Percentiles rank a stretch among this genome's conserved stretches.
These are phyloP conservation scores for Bubalus kerabau DNA, from an alignment of 2,113 vertebrate genomes.

Conservation along the genomic window DNA sequence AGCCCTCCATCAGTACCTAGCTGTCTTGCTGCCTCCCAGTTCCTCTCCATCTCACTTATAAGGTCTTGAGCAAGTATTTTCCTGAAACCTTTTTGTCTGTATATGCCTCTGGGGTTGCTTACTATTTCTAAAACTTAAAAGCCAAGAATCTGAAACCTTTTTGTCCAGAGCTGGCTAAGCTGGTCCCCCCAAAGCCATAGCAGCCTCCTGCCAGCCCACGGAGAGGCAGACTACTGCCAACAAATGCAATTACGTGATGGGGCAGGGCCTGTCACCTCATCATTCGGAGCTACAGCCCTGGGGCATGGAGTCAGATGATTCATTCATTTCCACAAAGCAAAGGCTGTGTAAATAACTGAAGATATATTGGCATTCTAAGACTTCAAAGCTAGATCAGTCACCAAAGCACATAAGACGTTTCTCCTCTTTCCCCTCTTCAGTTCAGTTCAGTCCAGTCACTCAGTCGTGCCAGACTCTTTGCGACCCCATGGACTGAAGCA, in stretches of 20 bases:
- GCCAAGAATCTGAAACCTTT: neutral
- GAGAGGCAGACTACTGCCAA: neutral
- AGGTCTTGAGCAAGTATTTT: neutral
- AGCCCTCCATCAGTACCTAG: neutral
- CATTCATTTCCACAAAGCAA: neutral
- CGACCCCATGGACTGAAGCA: neutral
- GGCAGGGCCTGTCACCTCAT: neutral
- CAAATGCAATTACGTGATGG: rapidly evolving
- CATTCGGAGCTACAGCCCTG: neutral
- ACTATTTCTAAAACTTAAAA: neutral
- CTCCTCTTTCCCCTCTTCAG: neutral
- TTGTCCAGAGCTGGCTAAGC: neutral
- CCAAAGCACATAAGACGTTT: neutral
- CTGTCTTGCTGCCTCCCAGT: neutral
- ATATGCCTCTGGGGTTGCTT: neutral
- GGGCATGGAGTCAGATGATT: neutral
- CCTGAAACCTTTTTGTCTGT: neutral
- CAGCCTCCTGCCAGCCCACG: rapidly evolving
- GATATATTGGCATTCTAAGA: neutral
- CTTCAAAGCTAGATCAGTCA: neutral
- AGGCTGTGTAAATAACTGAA: neutral
- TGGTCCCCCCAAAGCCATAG: too few species aligned
- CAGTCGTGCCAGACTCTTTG: neutral
- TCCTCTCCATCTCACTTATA: neutral
- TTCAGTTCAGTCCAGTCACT: neutral